These are phyloP conservation scores for Papilio polyxenes DNA, from an alignment of 1,140 invertebrate species.

Conservation along the genomic window DNA sequence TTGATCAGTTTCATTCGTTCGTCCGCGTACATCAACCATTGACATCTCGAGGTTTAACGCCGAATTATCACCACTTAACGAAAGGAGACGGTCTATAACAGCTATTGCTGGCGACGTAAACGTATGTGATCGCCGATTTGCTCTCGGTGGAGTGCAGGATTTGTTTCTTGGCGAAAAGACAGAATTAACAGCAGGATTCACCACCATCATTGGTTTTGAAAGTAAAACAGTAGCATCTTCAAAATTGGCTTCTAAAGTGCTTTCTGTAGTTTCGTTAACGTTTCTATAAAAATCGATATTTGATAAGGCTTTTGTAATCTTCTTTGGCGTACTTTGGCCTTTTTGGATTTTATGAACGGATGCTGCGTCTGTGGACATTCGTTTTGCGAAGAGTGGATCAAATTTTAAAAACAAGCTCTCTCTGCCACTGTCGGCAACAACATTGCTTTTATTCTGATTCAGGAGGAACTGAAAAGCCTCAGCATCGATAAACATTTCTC, in stretches of 20 bases:
- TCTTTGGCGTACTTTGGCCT: slow-evolving; percentile 67
- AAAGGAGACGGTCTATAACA: slow-evolving; percentile 75
- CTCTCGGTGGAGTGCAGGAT: slow-evolving; percentile 58
- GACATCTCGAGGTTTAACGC: slow-evolving; percentile 55
- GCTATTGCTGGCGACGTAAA: slow-evolving; percentile 76
- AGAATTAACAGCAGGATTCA: slow-evolving; percentile 68
- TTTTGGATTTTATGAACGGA: slow-evolving; percentile 62
- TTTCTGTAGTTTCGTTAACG: slow-evolving; percentile 44
- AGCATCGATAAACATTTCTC: slow-evolving; percentile 74
- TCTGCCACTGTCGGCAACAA: slow-evolving; percentile 70
- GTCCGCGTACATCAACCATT: slow-evolving; percentile 47
- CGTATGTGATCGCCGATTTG: slow-evolving; percentile 68
- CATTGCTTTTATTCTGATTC: slow-evolving; percentile 70
- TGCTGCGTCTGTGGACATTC: slow-evolving; percentile 66
- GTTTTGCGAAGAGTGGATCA: slow-evolving; percentile 73
- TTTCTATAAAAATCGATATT: slow-evolving; percentile 37
- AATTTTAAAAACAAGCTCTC: slow-evolving; percentile 76
- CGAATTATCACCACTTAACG: slow-evolving; percentile 65
- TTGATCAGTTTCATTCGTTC: slow-evolving; percentile 63
- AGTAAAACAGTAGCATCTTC: slow-evolving; percentile 58
- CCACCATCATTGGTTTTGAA: slow-evolving; percentile 74
- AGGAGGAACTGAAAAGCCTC: slow-evolving; percentile 74
- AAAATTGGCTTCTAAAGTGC: slow-evolving; percentile 42
- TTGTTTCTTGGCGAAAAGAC: slow-evolving; percentile 59
- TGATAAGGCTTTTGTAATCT: slow-evolving; percentile 39